These are phyloP conservation scores for Unio pictorum DNA, from an alignment of 2,888 invertebrate species.

Conservation along the genomic window DNA sequence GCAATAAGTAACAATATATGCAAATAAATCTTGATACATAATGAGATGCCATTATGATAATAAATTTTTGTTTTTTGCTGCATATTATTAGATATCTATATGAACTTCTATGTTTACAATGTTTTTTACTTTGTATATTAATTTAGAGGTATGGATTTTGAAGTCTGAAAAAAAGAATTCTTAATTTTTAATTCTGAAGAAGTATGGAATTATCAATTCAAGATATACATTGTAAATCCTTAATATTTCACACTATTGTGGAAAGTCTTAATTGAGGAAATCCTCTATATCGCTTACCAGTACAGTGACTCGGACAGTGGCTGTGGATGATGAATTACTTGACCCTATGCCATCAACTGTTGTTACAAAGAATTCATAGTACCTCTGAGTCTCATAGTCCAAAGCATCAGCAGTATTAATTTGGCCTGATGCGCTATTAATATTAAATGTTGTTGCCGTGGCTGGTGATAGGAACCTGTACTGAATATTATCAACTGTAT, in stretches of 20 bases:
- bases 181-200: too few relatives aligned
- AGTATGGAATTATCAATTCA: background rate
- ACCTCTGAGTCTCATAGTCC: constrained; percentile 47
- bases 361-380: constrained; percentile 50
- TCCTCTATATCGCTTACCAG: constrained; percentile 17
- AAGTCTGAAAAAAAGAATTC: too few relatives aligned
- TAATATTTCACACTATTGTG: background rate
- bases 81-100: too few relatives aligned
- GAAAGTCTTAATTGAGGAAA: background rate
- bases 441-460: constrained; percentile 10
- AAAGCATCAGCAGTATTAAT: constrained; percentile 38
- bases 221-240: background rate
- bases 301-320: constrained; percentile 43
- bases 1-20: too few relatives aligned
- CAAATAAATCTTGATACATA: too few relatives aligned
- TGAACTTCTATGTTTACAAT: too few relatives aligned
- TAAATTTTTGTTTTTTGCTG: too few relatives aligned
- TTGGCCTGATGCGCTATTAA: constrained; percentile 19
- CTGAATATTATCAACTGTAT: constrained; percentile 25
- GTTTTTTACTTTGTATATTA: too few relatives aligned
- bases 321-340: constrained; percentile 28
- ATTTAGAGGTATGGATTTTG: too few relatives aligned
- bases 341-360: constrained; percentile 43
- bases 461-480: constrained; percentile 29
- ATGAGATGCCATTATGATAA: too few relatives aligned